Base-by-base conservation (phyloP, 2,113 vertebrate genomes). In the Lathamus discolor region DNA sequence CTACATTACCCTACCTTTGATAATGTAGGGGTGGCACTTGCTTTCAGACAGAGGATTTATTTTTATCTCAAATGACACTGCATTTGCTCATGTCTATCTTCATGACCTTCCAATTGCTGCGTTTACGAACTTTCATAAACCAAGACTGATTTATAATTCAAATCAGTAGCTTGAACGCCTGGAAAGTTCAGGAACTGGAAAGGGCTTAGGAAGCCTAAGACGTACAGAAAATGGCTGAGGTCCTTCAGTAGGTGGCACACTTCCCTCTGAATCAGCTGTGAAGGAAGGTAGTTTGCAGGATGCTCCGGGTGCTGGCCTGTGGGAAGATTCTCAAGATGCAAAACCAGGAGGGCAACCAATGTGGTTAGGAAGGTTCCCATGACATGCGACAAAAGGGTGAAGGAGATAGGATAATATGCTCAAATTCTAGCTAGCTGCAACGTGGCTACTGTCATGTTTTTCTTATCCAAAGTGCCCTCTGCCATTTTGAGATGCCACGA, bases 171-270 rank as follows among this genome's bases (percentile, higher is more conserved):
- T 16, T 57, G 77, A 86, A 73, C 17, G 28, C 33, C 52, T 73
- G 48, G 24, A 27, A 83, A 79, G 48, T 46, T 88, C 39, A 75
- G 62, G 62, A 83, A 78, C 48, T 59, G 49, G 54, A 49, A 88
- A 44, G 68, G 80, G 77, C 4, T 35, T 39, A 37, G 23, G 9
- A 79, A 90, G 69, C 22, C 62, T 74, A 62, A 73, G 62, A 66
- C 3, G 1, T 46, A n/a, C 4, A 76, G 80, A 59, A 84, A 66
- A 37, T 76, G 90, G 52, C 77, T 17, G 37, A 82, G 35, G 81
- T 84, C 74, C 83, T 97, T 96, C 96, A 96, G 94, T 89, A 97
- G 96, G 92, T 97, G 96, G 96, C 96, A 97, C 92, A 95, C 96
- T 97, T 97, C 81, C 49, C 96, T 91, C 80, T 95, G 81, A 43